Evolutionary conservation across 2,888 invertebrate genomes (phyloP).

Genomic region (Mythimna vitellina): DNA sequence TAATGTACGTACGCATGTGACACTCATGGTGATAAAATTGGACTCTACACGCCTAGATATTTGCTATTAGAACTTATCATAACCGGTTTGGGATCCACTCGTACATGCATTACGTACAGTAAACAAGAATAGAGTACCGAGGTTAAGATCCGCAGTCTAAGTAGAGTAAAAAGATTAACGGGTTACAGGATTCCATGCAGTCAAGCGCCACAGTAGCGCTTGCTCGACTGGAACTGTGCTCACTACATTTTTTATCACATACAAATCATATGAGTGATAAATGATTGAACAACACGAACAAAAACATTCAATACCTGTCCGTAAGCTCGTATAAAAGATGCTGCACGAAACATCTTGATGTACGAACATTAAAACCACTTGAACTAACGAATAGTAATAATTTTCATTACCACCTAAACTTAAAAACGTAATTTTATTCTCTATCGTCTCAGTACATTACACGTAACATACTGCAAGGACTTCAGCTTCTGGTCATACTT

Average conservation of each 20-base stretch:
- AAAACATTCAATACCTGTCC: conserved; percentile 77
- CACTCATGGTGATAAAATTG: conserved; percentile 37
- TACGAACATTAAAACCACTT: conserved; percentile 67
- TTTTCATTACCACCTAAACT: conserved; percentile 33
- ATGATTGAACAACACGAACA: conserved; percentile 50
- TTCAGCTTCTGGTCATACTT: conserved; percentile 72
- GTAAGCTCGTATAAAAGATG: conserved; percentile 85
- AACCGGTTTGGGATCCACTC: conserved; percentile 73
- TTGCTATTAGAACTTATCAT: conserved; percentile 53
- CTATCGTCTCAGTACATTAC: conserved; percentile 50
- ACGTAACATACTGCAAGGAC: conserved; percentile 62
- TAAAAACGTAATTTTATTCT: conserved; percentile 23
- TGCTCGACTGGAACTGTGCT: conserved; percentile 37
- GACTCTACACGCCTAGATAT: conserved; percentile 49
- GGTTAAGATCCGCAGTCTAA: conserved; percentile 80
- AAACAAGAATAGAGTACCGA: conserved; percentile 72
- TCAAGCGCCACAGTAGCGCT: conserved; percentile 53
- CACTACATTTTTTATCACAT: conserved; percentile 48
- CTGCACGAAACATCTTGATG: conserved; percentile 83
- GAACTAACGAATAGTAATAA: conserved; percentile 42
- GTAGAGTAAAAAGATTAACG: conserved; percentile 84
- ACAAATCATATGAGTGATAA: conserved; percentile 50
- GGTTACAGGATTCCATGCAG: conserved; percentile 81
- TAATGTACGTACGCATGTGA: conserved; percentile 28
- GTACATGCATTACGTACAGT: conserved; percentile 66